Conservation (phyloP, 1,140 invertebrate species). For the Penaeus vannamei region DNA sequence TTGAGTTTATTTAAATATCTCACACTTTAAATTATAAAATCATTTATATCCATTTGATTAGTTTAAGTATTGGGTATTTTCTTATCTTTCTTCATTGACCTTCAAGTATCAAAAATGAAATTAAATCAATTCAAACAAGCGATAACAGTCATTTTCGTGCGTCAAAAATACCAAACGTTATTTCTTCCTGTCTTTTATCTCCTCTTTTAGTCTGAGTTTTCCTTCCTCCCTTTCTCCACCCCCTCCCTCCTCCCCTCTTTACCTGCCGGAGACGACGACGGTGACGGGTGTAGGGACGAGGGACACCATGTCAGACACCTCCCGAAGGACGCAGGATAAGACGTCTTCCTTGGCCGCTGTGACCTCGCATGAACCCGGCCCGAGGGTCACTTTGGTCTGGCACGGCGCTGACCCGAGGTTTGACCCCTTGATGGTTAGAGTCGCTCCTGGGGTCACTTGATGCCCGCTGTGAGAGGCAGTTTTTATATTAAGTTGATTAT, state of each 20-base stretch:
- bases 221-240: no score
- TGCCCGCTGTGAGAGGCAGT: background rate
- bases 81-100: no score
- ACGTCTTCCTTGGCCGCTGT: background rate
- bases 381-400: constrained; percentile 47
- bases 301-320: background rate
- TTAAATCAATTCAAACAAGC: no score
- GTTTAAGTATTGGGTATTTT: no score
- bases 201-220: no score
- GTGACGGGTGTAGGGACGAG: background rate
- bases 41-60: no score
- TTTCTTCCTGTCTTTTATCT: no score
- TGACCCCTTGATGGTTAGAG: constrained; percentile 29
- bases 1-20: background rate
- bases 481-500: no score
- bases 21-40: no score
- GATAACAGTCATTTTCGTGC: background rate
- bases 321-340: constrained; percentile 29
- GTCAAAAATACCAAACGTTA: background rate
- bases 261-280: constrained; percentile 34
- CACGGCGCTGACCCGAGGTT: constrained; percentile 22
- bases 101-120: no score
- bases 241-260: no score
- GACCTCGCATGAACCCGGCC: constrained; percentile 13
- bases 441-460: background rate